Conservation (phyloP, 2,797 vertebrate species). For the Myoxocephalus aenaeus region DNA sequence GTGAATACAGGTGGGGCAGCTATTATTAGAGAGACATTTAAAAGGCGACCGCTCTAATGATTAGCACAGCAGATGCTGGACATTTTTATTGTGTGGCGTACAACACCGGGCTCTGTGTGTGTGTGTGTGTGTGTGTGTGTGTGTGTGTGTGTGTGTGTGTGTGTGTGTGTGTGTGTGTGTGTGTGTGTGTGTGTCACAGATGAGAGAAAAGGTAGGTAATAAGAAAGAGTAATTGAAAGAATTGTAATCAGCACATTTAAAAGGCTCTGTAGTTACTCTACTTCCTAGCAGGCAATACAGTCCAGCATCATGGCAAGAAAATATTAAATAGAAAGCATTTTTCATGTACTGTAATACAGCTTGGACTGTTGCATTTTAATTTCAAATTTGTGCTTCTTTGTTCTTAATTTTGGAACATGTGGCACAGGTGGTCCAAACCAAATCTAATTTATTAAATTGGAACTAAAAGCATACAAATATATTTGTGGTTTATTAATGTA, state of each 20-base stretch:
- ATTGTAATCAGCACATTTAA: constrained; percentile 40
- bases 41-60: constrained; percentile 43
- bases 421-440: constrained; percentile 51
- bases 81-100: constrained; percentile 30
- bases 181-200: constrained; percentile 11
- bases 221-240: constrained; percentile 25
- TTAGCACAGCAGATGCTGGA: constrained; percentile 52
- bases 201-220: constrained; percentile 40
- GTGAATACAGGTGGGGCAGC: constrained; percentile 16
- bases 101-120: background rate
- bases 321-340: background rate
- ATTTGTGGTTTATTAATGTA: constrained; percentile 10
- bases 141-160: background rate
- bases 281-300: constrained; percentile 57
- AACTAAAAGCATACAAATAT: constrained; percentile 39
- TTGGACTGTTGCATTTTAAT: constrained; percentile 54
- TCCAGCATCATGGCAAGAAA: constrained; percentile 41
- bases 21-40: constrained; percentile 37
- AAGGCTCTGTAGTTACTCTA: constrained; percentile 46
- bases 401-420: constrained; percentile 59
- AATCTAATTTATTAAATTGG: constrained; percentile 44
- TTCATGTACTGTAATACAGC: constrained; percentile 60
- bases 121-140: background rate
- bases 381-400: constrained; percentile 63
- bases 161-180: background rate